Conservation (phyloP, 2,888 invertebrate species). For the Ganaspis brasiliensis region DNA sequence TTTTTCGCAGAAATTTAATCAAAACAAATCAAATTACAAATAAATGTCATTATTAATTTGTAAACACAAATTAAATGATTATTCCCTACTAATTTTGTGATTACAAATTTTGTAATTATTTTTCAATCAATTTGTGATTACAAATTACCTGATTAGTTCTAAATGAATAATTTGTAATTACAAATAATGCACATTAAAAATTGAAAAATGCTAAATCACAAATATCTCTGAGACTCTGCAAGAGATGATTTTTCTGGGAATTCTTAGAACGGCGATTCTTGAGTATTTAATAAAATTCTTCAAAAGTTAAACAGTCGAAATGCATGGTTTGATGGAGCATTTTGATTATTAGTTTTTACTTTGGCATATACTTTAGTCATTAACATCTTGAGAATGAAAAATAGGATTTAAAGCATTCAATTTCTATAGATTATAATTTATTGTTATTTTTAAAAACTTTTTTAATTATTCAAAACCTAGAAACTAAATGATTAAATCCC, state of each 20-base stretch:
- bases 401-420: not conserved
- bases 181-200: conserved; percentile 21
- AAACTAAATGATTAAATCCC: not conserved
- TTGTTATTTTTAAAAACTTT: too few species aligned
- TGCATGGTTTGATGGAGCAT: conserved; percentile 27
- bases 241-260: conserved; percentile 41
- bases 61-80: not conserved
- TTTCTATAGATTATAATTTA: too few species aligned
- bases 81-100: too few species aligned
- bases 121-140: too few species aligned
- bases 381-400: not conserved
- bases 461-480: too few species aligned
- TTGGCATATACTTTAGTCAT: not conserved
- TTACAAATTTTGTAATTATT: too few species aligned
- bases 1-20: not conserved
- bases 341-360: conserved; percentile 9
- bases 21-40: not conserved
- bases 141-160: too few species aligned
- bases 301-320: conserved; percentile 51
- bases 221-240: conserved; percentile 31
- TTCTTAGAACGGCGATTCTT: conserved; percentile 45
- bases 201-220: conserved; percentile 49
- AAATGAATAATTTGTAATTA: too few species aligned
- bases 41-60: too few species aligned
- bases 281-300: conserved; percentile 46